A percentile compares a stretch with the other conserved stretches of the same genome.
phyloP scores from a whole-genome alignment of 1,140 invertebrate genomes.

The Cherax destructor region DNA sequence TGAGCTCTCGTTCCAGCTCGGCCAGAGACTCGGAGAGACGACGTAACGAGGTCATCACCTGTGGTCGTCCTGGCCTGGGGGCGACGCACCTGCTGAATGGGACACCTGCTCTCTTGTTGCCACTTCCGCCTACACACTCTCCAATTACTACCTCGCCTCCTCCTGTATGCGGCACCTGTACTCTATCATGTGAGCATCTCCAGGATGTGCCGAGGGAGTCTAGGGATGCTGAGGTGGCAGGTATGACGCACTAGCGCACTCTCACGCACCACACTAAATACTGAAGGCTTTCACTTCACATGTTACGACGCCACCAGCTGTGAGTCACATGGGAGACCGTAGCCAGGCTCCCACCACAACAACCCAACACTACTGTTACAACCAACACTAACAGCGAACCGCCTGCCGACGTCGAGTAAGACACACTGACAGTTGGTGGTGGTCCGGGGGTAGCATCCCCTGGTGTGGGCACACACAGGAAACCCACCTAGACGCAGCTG shows the following conservation, averaged over 20 bases:
- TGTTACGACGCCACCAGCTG: neutral
- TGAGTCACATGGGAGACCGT: no score
- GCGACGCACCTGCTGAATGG: neutral
- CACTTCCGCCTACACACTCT: neutral
- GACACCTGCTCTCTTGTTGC: no score
- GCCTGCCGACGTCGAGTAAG: neutral
- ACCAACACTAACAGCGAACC: neutral
- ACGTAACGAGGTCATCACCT: conserved; percentile 27
- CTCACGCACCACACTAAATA: neutral
- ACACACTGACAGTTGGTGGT: neutral
- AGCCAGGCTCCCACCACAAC: neutral
- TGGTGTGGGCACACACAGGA: neutral
- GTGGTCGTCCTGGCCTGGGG: neutral
- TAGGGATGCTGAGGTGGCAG: neutral
- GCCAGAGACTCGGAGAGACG: conserved; percentile 44
- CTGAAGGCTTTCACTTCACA: neutral
- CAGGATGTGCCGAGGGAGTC: neutral
- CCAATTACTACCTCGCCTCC: neutral
- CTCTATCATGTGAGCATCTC: neutral
- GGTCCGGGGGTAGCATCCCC: neutral
- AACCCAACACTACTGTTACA: neutral
- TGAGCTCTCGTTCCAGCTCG: conserved; percentile 45
- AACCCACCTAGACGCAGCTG: neutral
- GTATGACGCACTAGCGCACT: neutral
- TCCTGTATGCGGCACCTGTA: neutral